Base-by-base conservation (phyloP, 2,113 vertebrate species). In the Festucalex cinctus region DNA sequence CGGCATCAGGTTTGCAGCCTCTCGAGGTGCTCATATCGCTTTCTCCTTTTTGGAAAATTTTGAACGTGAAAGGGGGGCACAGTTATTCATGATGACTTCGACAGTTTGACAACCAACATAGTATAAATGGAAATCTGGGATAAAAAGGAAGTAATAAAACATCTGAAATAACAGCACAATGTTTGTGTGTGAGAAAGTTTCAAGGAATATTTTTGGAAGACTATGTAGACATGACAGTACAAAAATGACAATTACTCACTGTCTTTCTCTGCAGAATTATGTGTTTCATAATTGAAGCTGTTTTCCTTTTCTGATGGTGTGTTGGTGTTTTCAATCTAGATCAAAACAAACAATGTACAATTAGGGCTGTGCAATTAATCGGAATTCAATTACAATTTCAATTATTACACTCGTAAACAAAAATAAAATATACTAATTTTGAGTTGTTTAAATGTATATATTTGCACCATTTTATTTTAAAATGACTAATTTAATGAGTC, bases 321-420 rank as follows among this genome's bases (percentile, higher is more conserved):
- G 46, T 73, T 78, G 35, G 91, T 75, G 56, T 75, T 82, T 41
- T 88, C 75, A 79, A 84, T 56, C 91, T 92, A 77, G n/a, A 77
- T 56, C 3, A 32, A 41, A 78, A 72, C 35, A 51, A 65, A 19
- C 24, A 26, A 37, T n/a, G 57, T 60, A n/a, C n/a, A n/a, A n/a
- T n/a, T n/a, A n/a, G n/a, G n/a, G n/a, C n/a, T n/a, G n/a, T n/a
- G n/a, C n/a, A n/a, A n/a, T n/a, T n/a, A n/a, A n/a, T n/a, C n/a
- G n/a, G n/a, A n/a, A n/a, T n/a, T n/a, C n/a, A n/a, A n/a, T n/a
- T n/a, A n/a, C n/a, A n/a, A n/a, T n/a, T n/a, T n/a, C n/a, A n/a
- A n/a, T n/a, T n/a, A n/a, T n/a, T n/a, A n/a, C n/a, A n/a, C n/a
- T n/a, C n/a, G n/a, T n/a, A n/a, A n/a, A n/a, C n/a, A n/a, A n/a